Base-by-base conservation (phyloP, 2,113 vertebrate genomes). In the Oncorhynchus masou region DNA sequence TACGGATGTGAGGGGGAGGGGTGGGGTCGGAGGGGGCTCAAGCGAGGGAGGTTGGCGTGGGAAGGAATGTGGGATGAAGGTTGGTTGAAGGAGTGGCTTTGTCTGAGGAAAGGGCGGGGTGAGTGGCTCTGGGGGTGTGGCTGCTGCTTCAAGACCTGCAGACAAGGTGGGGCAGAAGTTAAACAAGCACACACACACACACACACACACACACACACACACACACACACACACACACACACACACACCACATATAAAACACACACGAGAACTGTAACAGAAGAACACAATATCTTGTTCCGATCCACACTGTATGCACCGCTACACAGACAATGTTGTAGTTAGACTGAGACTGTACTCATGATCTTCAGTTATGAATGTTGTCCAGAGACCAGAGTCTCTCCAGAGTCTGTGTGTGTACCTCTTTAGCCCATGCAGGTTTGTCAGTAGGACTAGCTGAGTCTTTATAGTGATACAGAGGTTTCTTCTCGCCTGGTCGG, bases 361-460 rank as follows among this genome's bases (percentile, higher is more conserved):
- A 51, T 51, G 12, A 51, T 16, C 11, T 51, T 51, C 49, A 51
- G 49, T 15, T 15, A 19, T 54, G 39, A 45, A 11, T 45, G 39
- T 39, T 39, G 7, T 45, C 39, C 51, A 19, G 51, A 54, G 15
- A 13, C 12, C 15, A 16, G 49, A 60, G 59, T 62, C n/a, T 22
- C 59, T 9, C 4, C 59, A 62, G 5, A 9, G 11, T 45, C 59
- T 51, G 27, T 22, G 67, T 67, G 65, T 66, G 79, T 69, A 97
- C 97, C 95, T 98, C 96, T 88, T 97, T 98, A 80, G 97, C 97
- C 97, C 97, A 98, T 0, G 96, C 94, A 13, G 97, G 97, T 73
- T 99, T 99, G 92, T 99, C 96, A 0, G 84, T 95, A 62, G 96
- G 94, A 88, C 96, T 97, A 86, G 92, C 89, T 45, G 94, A 91